These are phyloP conservation scores for Dinothrombium tinctorium DNA, from an alignment of 1,140 invertebrate genomes.

Conservation along the genomic window DNA sequence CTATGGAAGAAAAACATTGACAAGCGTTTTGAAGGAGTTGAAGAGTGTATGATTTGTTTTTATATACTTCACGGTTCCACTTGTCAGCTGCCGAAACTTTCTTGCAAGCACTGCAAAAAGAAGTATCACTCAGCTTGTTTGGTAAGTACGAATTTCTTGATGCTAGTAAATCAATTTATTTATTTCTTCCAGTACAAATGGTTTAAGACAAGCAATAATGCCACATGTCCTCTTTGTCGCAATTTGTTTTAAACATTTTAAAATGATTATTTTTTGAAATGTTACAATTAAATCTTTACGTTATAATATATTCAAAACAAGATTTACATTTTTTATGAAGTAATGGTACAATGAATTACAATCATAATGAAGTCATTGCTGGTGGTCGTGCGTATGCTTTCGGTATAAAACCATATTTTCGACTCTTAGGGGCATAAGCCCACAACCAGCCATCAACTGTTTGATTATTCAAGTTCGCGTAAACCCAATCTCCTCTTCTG, in stretches of 20 bases:
- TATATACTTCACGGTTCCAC: constrained; percentile 62
- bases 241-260: too few relatives aligned
- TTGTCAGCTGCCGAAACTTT: constrained; percentile 55
- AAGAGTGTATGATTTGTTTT: constrained; percentile 84
- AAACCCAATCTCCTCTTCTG: constrained; percentile 71
- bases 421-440: constrained; percentile 72
- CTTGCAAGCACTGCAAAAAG: constrained; percentile 65
- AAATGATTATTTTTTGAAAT: too few relatives aligned
- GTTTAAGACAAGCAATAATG: too few relatives aligned
- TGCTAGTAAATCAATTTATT: too few relatives aligned
- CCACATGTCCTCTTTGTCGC: too few relatives aligned
- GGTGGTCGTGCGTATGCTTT: constrained; percentile 78
- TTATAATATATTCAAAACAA: too few relatives aligned
- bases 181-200: too few relatives aligned
- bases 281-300: too few relatives aligned
- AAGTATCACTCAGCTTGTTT: constrained; percentile 73
- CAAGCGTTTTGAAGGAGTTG: constrained; percentile 64
- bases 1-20: constrained; percentile 75
- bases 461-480: constrained; percentile 73
- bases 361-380: constrained; percentile 42
- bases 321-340: too few relatives aligned
- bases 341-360: too few relatives aligned
- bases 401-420: constrained; percentile 82
- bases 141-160: too few relatives aligned
- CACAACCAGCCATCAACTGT: constrained; percentile 82